A percentile compares a stretch with the other conserved stretches of the same genome.
Conservation (phyloP, 1,140 invertebrate species). For the Tetramorium alpestre region DNA sequence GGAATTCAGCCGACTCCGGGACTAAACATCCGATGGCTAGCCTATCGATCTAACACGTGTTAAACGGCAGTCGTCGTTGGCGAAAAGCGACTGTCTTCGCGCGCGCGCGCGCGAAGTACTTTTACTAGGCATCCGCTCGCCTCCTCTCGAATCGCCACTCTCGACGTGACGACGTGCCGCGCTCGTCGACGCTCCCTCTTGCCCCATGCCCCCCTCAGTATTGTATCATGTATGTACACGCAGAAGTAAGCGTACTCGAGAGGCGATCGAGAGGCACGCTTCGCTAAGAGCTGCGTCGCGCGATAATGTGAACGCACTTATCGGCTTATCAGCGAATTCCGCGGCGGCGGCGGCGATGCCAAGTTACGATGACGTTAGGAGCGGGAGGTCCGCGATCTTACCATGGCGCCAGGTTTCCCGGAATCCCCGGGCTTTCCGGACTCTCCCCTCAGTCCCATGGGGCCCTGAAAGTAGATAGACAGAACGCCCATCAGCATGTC, state of each 20-base stretch:
- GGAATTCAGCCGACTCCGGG: conserved; percentile 16
- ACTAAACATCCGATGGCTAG: conserved; percentile 15
- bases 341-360: conserved; percentile 74
- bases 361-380: conserved; percentile 83
- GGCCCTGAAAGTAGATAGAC: conserved; percentile 88
- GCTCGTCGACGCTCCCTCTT: neutral
- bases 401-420: conserved; percentile 92
- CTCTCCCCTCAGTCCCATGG: conserved; percentile 95
- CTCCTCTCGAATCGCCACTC: conserved; percentile 50
- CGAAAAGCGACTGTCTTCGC: conserved; percentile 21
- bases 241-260: conserved; percentile 48
- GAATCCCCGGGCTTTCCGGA: conserved; percentile 90
- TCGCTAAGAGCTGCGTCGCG: conserved; percentile 47
- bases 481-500: conserved; percentile 35
- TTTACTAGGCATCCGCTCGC: conserved; percentile 22
- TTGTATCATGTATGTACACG: conserved; percentile 32
- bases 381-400: conserved; percentile 87
- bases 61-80: conserved; percentile 23
- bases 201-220: neutral
- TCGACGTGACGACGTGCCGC: neutral
- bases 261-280: conserved; percentile 62
- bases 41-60: conserved; percentile 45
- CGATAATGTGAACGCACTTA: conserved; percentile 69
- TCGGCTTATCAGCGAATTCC: conserved; percentile 78
- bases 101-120: neutral